phyloP scores from a whole-genome alignment of 1,140 invertebrate species.

The Propsilocerus akamusi region DNA sequence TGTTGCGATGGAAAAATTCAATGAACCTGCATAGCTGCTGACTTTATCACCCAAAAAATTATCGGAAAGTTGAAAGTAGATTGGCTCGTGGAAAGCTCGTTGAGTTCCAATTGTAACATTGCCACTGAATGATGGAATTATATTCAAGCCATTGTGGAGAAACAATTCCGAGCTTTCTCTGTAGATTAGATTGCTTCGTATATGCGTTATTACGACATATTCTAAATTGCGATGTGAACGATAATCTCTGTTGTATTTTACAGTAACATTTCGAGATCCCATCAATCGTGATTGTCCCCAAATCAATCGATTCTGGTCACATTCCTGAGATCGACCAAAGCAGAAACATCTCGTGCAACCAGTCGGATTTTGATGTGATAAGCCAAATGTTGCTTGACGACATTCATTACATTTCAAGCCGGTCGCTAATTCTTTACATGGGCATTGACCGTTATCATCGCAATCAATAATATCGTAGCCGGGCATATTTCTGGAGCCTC shows the following conservation, averaged over 20 bases:
- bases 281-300: conserved; percentile 52
- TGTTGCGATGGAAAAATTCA: conserved; percentile 59
- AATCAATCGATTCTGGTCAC: conserved; percentile 54
- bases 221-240: conserved; percentile 15
- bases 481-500: conserved; percentile 40
- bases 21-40: conserved; percentile 77
- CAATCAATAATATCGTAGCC: conserved; percentile 48
- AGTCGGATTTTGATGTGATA: conserved; percentile 44
- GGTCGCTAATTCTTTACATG: conserved; percentile 46
- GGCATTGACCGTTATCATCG: conserved; percentile 60
- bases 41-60: conserved; percentile 76
- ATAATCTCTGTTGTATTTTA: conserved; percentile 24
- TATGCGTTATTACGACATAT: conserved; percentile 19
- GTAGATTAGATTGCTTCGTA: neutral
- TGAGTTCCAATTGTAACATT: conserved; percentile 46
- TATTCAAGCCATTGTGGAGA: conserved; percentile 26
- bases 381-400: conserved; percentile 63
- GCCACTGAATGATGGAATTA: conserved; percentile 24
- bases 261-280: conserved; percentile 31
- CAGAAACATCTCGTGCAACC: conserved; percentile 84
- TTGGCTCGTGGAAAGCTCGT: conserved; percentile 45
- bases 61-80: conserved; percentile 72
- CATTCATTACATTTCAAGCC: conserved; percentile 74
- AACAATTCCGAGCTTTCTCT: conserved; percentile 20
- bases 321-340: conserved; percentile 59